These are phyloP conservation scores for Drosophila nr. medialis DNA, from an alignment of 2,888 invertebrate genomes.

Conservation along the genomic window DNA sequence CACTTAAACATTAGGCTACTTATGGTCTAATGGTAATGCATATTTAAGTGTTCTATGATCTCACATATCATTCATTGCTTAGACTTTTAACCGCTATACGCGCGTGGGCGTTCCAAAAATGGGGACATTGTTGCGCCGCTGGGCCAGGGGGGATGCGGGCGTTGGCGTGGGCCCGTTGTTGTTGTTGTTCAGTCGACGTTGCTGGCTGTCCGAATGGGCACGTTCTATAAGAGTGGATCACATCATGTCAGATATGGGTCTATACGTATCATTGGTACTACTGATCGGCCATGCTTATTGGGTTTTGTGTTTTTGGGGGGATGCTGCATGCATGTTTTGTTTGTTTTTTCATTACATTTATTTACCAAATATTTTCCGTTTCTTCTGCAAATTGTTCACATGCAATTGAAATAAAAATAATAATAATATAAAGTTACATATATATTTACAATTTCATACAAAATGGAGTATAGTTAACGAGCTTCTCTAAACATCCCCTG, in stretches of 20 bases:
- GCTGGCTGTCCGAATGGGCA: constrained; percentile 87
- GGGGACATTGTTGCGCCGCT: constrained; percentile 77
- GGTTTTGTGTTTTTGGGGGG: constrained; percentile 21
- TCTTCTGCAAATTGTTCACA: constrained; percentile 70
- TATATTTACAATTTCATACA: constrained; percentile 23
- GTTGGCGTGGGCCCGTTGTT: constrained; percentile 67
- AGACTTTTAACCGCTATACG: constrained; percentile 83
- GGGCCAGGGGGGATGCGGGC: constrained; percentile 75
- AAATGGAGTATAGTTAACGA: background rate
- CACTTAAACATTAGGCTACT: constrained; percentile 54
- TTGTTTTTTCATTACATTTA: constrained; percentile 16
- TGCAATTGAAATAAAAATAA: constrained; percentile 70
- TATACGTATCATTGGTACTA: constrained; percentile 42
- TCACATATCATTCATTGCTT: constrained; percentile 47
- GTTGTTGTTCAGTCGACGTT: constrained; percentile 76
- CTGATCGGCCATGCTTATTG: constrained; percentile 55
- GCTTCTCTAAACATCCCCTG: background rate
- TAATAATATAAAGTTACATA: constrained; percentile 32
- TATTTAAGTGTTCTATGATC: constrained; percentile 46
- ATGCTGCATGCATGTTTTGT: constrained; percentile 57
- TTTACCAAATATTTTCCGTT: constrained; percentile 73
- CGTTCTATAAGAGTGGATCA: constrained; percentile 85
- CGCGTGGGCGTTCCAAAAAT: constrained; percentile 84
- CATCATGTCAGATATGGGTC: constrained; percentile 40
- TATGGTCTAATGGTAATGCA: constrained; percentile 66